A percentile compares a stretch with the other conserved stretches of the same genome.
These are phyloP conservation scores for Sternotherus odoratus DNA, from an alignment of 2,797 vertebrate species.

Conservation along the genomic window DNA sequence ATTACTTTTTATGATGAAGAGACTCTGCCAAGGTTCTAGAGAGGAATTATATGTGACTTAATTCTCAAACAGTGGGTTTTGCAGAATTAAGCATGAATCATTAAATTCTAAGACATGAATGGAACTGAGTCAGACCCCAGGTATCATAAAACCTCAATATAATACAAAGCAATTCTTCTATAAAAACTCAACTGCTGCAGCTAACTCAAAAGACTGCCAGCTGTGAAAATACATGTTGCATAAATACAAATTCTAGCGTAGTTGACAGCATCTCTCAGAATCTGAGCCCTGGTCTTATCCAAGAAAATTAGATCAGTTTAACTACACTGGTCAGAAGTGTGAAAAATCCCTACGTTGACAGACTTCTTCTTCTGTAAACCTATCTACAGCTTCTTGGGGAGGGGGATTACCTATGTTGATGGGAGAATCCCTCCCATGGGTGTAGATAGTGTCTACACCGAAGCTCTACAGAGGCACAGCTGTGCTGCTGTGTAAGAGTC, in stretches of 20 bases:
- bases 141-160: neutral
- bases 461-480: neutral
- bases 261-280: neutral
- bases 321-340: neutral
- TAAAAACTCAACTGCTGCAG: neutral
- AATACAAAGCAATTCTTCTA: neutral
- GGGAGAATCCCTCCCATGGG: neutral
- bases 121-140: neutral
- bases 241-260: neutral
- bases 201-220: neutral
- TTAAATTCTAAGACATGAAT: neutral
- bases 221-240: neutral
- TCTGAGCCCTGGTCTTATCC: accelerated
- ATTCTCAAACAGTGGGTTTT: neutral
- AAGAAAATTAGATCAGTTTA: neutral
- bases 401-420: neutral
- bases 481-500: no score
- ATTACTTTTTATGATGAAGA: neutral
- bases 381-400: neutral
- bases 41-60: neutral
- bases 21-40: neutral
- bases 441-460: neutral
- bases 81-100: neutral
- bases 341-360: neutral
- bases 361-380: neutral